These are phyloP conservation scores for Oscheius sp. DNA, from an alignment of 1,140 invertebrate species.

Conservation along the genomic window DNA sequence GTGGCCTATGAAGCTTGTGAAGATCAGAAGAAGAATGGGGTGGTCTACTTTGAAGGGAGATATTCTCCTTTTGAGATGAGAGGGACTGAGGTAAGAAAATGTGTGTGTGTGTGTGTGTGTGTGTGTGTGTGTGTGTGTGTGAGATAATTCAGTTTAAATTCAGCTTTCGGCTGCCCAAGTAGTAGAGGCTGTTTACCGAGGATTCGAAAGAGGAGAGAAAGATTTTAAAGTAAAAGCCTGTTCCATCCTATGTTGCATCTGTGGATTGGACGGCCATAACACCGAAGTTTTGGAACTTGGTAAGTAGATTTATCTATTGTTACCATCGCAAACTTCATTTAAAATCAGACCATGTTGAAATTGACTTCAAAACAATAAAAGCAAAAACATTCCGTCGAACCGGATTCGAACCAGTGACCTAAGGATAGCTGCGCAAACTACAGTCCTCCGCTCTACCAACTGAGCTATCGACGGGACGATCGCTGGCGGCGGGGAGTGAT, in stretches of 20 bases:
- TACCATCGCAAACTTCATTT: too few species aligned
- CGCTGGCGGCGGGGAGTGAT: too few species aligned
- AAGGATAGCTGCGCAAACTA: too few species aligned
- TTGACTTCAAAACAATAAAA: too few species aligned
- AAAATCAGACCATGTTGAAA: too few species aligned
- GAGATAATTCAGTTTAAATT: too few species aligned
- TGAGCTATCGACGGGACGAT: slow-evolving; percentile 41
- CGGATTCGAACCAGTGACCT: too few species aligned
- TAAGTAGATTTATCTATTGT: too few species aligned
- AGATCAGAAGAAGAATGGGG: slow-evolving; percentile 64
- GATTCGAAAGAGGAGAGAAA: slow-evolving; percentile 63
- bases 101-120: background rate
- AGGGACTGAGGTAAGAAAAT: background rate
- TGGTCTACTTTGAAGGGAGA: slow-evolving; percentile 68
- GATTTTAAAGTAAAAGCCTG: slow-evolving; percentile 65
- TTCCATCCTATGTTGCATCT: slow-evolving; percentile 62
- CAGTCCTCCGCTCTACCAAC: slow-evolving; percentile 50
- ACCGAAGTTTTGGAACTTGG: too few species aligned
- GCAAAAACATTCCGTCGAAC: too few species aligned
- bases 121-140: too few species aligned
- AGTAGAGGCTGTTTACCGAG: slow-evolving; percentile 64
- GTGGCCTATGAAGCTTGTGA: slow-evolving; percentile 69
- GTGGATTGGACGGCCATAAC: too few species aligned
- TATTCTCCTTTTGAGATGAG: slow-evolving; percentile 63
- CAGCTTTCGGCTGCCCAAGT: slow-evolving; percentile 59